Conservation (phyloP, 2,113 vertebrate species). For the Xiphophorus hellerii region DNA sequence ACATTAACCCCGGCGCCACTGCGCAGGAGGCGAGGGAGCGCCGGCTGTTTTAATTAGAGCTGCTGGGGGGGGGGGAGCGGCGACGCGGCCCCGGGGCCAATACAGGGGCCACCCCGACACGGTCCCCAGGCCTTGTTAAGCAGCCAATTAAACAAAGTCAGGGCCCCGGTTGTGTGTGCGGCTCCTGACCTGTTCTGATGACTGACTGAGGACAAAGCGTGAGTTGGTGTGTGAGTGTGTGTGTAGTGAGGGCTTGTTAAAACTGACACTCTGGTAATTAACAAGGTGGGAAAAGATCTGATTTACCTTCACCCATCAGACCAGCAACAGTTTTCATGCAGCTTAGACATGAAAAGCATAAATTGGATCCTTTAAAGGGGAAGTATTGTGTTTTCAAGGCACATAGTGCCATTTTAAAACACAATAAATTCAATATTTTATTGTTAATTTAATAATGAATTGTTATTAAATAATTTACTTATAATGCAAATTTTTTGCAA, state of each 20-base stretch:
- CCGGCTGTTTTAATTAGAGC: slow-evolving; percentile 75
- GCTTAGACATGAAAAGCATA: slow-evolving; percentile 16
- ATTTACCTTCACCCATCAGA: slow-evolving; percentile 52
- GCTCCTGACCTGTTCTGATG: slow-evolving; percentile 62
- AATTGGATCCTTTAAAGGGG: neutral
- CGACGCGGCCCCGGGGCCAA: slow-evolving; percentile 58
- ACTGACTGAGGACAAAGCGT: slow-evolving; percentile 10
- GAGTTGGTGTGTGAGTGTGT: neutral
- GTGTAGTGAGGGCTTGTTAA: slow-evolving; percentile 30
- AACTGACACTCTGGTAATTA: slow-evolving; percentile 56
- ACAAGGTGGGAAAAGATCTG: slow-evolving; percentile 55
- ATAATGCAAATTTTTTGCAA: too few species aligned
- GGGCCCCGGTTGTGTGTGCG: slow-evolving; percentile 36
- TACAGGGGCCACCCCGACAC: slow-evolving; percentile 55
- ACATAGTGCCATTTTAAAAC: too few species aligned
- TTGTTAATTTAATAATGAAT: too few species aligned
- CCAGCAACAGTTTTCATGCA: neutral
- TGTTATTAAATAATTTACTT: too few species aligned
- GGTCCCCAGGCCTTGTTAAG: slow-evolving; percentile 68
- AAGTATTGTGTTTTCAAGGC: too few species aligned
- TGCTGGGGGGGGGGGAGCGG: slow-evolving; percentile 35
- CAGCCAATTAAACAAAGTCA: slow-evolving; percentile 74
- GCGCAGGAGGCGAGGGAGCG: slow-evolving; percentile 47
- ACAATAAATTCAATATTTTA: too few species aligned
- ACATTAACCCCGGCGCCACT: slow-evolving; percentile 69